Evolutionary conservation across 2,113 vertebrate species (phyloP).

Genomic region (Ceyx melanurus): DNA sequence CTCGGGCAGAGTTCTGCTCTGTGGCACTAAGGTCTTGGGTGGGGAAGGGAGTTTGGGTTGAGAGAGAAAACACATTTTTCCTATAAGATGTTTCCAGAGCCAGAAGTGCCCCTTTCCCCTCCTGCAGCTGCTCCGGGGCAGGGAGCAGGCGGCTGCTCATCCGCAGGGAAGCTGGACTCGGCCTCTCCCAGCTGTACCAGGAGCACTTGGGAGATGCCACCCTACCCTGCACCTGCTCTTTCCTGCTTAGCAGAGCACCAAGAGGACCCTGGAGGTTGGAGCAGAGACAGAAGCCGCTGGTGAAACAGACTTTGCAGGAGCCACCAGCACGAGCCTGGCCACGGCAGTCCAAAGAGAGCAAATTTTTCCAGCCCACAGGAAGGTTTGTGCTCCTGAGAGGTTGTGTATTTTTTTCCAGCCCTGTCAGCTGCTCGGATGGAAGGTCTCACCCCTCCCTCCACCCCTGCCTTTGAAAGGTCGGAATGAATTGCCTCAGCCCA

Average conservation of each 20-base stretch:
- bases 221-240: not conserved
- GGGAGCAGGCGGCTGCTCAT: not conserved
- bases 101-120: fast-evolving
- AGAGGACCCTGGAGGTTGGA: not conserved
- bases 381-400: not conserved
- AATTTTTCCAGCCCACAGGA: not conserved
- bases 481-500: not conserved
- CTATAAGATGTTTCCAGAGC: not conserved
- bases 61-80: not conserved
- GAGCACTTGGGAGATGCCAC: not conserved
- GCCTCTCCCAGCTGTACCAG: not conserved
- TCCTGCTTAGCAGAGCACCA: not conserved
- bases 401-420: not conserved
- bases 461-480: not conserved
- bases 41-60: not conserved
- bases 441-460: not conserved
- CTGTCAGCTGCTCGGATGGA: not conserved
- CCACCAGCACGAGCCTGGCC: fast-evolving
- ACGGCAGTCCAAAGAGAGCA: not conserved
- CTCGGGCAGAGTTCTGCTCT: not conserved
- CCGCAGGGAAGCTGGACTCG: not conserved
- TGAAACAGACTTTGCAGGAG: not conserved
- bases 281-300: not conserved
- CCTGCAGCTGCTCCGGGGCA: not conserved
- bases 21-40: fast-evolving